These are phyloP conservation scores for Columbina picui DNA, from an alignment of 2,113 vertebrate genomes.

Conservation along the genomic window DNA sequence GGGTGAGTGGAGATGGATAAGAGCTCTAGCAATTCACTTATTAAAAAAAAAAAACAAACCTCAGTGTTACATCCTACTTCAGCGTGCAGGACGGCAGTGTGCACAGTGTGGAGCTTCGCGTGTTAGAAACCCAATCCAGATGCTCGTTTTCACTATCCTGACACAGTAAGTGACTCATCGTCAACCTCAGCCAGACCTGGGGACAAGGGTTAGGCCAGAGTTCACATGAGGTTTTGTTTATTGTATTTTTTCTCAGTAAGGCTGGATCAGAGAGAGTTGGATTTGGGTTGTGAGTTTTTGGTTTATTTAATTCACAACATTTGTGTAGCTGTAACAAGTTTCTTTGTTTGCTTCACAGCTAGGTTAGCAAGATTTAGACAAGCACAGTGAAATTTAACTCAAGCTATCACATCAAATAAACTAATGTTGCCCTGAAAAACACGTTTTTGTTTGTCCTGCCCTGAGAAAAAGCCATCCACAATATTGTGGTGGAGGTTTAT, in stretches of 20 bases:
- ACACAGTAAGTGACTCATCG: not conserved
- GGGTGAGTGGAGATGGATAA: not conserved
- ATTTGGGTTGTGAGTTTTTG: not conserved
- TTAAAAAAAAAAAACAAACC: not conserved
- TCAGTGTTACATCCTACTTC: not conserved
- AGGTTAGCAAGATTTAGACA: not conserved
- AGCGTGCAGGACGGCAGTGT: fast-evolving
- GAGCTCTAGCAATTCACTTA: not conserved
- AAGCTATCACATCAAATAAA: not conserved
- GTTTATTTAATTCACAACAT: not conserved
- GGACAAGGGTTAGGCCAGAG: not conserved
- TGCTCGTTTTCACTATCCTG: not conserved
- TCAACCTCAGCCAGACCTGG: not conserved
- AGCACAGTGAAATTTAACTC: not conserved
- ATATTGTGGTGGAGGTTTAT: not conserved
- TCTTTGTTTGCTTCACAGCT: not conserved
- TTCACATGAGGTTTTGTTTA: not conserved
- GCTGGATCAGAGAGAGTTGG: not conserved
- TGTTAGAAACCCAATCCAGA: not conserved
- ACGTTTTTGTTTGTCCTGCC: not conserved
- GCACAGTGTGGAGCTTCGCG: not conserved
- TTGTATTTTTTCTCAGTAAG: not conserved
- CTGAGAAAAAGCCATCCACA: not conserved
- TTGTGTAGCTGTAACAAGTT: not conserved
- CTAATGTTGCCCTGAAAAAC: not conserved